Percentiles rank a stretch among this genome's conserved stretches.
phyloP scores from a whole-genome alignment of 23 tunicate genomes.

The Pegea sp. region DNA sequence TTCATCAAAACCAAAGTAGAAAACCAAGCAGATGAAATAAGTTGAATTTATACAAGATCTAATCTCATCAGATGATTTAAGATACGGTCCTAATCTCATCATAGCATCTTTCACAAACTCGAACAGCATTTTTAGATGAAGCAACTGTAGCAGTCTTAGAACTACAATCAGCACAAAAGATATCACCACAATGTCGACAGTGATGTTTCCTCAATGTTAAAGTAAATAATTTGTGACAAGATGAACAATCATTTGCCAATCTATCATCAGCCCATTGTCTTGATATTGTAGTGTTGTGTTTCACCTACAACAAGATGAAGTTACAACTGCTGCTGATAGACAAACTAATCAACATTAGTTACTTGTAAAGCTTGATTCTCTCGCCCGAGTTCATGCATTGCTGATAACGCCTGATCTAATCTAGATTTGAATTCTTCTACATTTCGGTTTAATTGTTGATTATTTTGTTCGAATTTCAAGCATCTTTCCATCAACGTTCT shows the following conservation, averaged over 20 bases:
- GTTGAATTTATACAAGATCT: no score
- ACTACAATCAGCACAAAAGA: conserved; percentile 70
- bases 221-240: conserved; percentile 34
- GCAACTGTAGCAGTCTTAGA: conserved; percentile 61
- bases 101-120: conserved; percentile 79
- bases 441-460: conserved; percentile 31
- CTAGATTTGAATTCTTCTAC: conserved; percentile 13
- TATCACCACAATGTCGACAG: conserved; percentile 85
- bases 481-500: conserved; percentile 72
- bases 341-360: not conserved
- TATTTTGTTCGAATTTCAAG: conserved; percentile 44
- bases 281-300: conserved; percentile 67
- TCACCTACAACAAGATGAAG: conserved; percentile 46
- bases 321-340: not conserved
- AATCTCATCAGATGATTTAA: no score
- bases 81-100: conserved; percentile 20
- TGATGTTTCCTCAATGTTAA: conserved; percentile 65
- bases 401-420: conserved; percentile 55
- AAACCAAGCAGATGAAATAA: no score
- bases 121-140: conserved; percentile 63
- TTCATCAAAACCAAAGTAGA: no score
- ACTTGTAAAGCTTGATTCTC: conserved; percentile 97
- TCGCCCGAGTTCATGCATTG: conserved; percentile 87
- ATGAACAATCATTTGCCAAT: conserved; percentile 16
- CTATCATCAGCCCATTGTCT: conserved; percentile 78